Conservation (phyloP, 64 coral and sea anemone genomes). For the Montipora cactus region DNA sequence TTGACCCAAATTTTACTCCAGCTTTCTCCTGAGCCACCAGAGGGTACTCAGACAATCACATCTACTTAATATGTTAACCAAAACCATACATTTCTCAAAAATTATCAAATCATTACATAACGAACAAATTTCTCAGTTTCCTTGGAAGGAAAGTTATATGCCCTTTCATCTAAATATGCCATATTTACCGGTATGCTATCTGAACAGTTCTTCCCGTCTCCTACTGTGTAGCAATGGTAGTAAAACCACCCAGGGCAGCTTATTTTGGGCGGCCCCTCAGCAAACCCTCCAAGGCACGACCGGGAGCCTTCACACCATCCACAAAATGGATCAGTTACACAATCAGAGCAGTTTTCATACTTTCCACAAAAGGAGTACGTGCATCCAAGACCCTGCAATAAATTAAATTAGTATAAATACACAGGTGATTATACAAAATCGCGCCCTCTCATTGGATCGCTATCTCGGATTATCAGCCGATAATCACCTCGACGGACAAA, state of each 20-base stretch:
- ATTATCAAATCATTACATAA: no score
- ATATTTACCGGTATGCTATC: conserved; percentile 23
- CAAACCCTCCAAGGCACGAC: conserved; percentile 55
- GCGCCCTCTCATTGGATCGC: no score
- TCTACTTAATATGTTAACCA: neutral
- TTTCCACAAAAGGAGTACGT: conserved; percentile 69
- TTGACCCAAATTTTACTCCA: neutral
- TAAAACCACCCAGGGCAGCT: conserved; percentile 80
- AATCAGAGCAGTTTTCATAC: conserved; percentile 53
- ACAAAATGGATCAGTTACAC: conserved; percentile 54
- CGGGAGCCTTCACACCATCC: conserved; percentile 75
- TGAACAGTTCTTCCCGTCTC: conserved; percentile 54
- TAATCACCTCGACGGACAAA: no score
- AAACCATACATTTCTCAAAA: no score
- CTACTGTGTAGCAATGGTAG: conserved; percentile 77
- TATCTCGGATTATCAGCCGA: no score
- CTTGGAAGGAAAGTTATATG: no score
- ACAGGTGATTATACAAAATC: no score
- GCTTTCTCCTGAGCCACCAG: neutral
- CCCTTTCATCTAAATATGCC: neutral
- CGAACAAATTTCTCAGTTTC: no score
- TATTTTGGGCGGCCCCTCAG: conserved; percentile 13
- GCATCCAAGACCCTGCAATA: conserved; percentile 67
- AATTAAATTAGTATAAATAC: neutral
- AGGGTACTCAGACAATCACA: neutral